Evolutionary conservation across 2,113 vertebrate genomes (phyloP), one percentile per base, ranked within the genome.

Genomic region (Equus przewalskii): DNA sequence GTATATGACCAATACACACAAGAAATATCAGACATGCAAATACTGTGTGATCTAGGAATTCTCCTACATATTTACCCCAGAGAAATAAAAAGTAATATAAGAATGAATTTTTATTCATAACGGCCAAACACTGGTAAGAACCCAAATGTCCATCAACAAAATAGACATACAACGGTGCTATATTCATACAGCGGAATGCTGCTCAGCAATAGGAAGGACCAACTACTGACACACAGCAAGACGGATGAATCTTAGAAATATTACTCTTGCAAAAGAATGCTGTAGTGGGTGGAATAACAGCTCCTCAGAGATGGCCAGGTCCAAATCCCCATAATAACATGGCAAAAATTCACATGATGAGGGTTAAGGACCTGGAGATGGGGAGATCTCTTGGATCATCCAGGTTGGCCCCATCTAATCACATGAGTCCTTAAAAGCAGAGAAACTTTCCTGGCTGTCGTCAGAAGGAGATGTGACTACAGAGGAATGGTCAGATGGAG

Each of bases 61-160:
- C 79, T 79, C 19, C 41, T n/a, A 44, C 10, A 13, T 67, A 78
- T 58, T 90, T 86, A 41, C 41, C 80, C 41, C 67, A 73, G 8
- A 79, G 22, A 83, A 93, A 84, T 62, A 33, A 73, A n/a, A 93
- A 60, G 24, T 0, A 65, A 46, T 8, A 8, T 76, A 81, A 67
- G 26, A 89, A 46, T 87, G 19, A 69, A 54, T 72, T 87, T 93
- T 83, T 90, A 54, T 69, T 91, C 51, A 44, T 33, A 62, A 49
- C 1, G 82, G 62, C 36, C 54, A 70, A 51, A 84, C 54, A 62
- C 24, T 36, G 10, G 72, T 82, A 85, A 79, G 6, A 79, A 28
- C 6, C 24, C 54, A 92, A 81, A 81, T 58, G 28, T n/a, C 3
- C 21, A 33, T 72, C 64, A 58, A 58, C 18, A 80, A 58, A 51